These are phyloP conservation scores for Chloropsis hardwickii DNA, from an alignment of 2,113 vertebrate genomes.

Conservation along the genomic window DNA sequence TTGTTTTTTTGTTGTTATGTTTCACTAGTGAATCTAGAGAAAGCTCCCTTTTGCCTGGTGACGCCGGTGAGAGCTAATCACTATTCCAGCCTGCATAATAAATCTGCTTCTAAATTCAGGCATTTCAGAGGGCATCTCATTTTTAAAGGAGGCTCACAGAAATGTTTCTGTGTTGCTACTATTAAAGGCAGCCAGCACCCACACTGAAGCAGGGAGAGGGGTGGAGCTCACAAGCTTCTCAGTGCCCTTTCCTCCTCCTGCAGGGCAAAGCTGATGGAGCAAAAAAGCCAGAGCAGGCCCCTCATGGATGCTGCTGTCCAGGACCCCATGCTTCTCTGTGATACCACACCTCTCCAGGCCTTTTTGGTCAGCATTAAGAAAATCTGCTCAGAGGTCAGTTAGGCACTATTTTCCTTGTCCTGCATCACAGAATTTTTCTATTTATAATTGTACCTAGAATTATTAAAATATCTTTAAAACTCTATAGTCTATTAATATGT, in stretches of 20 bases:
- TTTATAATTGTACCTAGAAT: background rate
- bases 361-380: background rate
- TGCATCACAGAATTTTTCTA: background rate
- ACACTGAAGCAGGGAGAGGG: background rate
- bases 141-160: background rate
- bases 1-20: background rate
- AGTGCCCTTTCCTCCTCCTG: background rate
- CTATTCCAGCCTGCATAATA: background rate
- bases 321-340: background rate
- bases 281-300: background rate
- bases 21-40: background rate
- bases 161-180: background rate
- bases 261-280: background rate
- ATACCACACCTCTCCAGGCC: rapidly evolving
- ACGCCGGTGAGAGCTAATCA: rapidly evolving
- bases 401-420: background rate
- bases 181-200: background rate
- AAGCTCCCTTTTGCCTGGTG: background rate
- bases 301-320: background rate
- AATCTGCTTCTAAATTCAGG: background rate
- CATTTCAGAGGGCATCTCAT: background rate
- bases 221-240: background rate
- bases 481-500: background rate
- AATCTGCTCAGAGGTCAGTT: background rate
- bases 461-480: background rate